These are phyloP conservation scores for Neogale vison DNA, from an alignment of 2,113 vertebrate genomes.

Conservation along the genomic window DNA sequence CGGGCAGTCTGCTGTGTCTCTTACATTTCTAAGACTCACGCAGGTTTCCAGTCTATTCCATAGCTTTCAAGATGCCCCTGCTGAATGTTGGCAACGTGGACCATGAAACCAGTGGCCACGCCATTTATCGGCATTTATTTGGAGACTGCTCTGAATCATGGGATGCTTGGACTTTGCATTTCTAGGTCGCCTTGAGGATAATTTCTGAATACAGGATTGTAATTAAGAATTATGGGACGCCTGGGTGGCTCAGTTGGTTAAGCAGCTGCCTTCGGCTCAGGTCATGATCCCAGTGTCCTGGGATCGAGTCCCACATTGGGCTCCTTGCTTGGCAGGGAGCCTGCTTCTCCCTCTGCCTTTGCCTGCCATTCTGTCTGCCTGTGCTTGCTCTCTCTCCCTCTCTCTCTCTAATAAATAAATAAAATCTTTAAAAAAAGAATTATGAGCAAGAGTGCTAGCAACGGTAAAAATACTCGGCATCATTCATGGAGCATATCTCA, in stretches of 20 bases:
- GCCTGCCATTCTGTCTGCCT: too few species aligned
- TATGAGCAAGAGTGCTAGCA: background rate
- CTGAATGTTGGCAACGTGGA: background rate
- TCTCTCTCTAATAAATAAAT: too few species aligned
- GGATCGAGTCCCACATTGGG: too few species aligned
- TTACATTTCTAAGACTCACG: background rate
- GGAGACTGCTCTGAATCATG: background rate
- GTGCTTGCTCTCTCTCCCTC: too few species aligned
- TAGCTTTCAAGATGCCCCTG: background rate
- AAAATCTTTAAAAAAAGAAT: constrained; percentile 50
- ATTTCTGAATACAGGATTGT: background rate
- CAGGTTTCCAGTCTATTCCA: background rate
- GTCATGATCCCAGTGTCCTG: too few species aligned
- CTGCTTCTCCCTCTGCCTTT: too few species aligned
- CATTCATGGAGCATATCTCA: background rate
- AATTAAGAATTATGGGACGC: constrained; percentile 48
- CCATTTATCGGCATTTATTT: background rate
- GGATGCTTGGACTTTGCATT: background rate
- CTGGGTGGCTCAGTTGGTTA: too few species aligned
- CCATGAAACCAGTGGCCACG: background rate
- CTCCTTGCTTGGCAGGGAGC: too few species aligned
- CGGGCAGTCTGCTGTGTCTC: background rate
- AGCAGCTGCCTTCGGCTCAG: too few species aligned
- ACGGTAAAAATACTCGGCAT: background rate
- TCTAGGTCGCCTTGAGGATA: background rate